Conservation (phyloP, 1,140 invertebrate species). For the Melitaea cinxia region DNA sequence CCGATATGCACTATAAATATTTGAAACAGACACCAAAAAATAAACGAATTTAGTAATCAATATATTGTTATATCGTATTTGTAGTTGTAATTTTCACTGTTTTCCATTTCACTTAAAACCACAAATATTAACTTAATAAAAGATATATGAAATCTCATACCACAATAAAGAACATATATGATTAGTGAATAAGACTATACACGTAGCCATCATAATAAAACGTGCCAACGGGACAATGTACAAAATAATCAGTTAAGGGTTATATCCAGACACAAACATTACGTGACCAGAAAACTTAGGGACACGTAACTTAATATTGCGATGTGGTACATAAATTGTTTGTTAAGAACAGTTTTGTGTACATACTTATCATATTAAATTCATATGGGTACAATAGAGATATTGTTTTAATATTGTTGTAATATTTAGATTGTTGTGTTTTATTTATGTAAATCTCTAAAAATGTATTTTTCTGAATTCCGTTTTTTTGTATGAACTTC, state of each 20-base stretch:
- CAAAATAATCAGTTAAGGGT: slow-evolving; percentile 40
- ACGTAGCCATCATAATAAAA: slow-evolving; percentile 34
- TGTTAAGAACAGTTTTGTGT: neutral
- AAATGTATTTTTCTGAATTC: too few species aligned
- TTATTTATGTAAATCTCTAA: too few species aligned
- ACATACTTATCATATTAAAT: too few species aligned
- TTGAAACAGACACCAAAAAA: too few species aligned
- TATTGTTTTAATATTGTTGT: too few species aligned
- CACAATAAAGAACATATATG: slow-evolving; percentile 17
- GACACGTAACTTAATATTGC: neutral
- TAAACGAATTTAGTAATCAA: neutral
- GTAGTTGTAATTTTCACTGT: neutral
- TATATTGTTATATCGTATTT: neutral
- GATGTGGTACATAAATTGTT: slow-evolving; percentile 1
- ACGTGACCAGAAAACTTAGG: slow-evolving; percentile 48
- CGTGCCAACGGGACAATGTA: slow-evolving; percentile 31
- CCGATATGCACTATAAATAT: too few species aligned
- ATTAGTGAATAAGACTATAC: slow-evolving; percentile 21
- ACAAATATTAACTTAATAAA: neutral
- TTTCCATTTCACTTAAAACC: neutral
- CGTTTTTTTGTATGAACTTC: too few species aligned
- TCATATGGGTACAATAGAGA: too few species aligned
- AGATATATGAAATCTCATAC: neutral
- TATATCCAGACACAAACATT: slow-evolving; percentile 35
- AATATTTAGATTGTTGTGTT: too few species aligned